These are phyloP conservation scores for Archips crataeganus DNA, from an alignment of 2,888 invertebrate genomes.

Conservation along the genomic window DNA sequence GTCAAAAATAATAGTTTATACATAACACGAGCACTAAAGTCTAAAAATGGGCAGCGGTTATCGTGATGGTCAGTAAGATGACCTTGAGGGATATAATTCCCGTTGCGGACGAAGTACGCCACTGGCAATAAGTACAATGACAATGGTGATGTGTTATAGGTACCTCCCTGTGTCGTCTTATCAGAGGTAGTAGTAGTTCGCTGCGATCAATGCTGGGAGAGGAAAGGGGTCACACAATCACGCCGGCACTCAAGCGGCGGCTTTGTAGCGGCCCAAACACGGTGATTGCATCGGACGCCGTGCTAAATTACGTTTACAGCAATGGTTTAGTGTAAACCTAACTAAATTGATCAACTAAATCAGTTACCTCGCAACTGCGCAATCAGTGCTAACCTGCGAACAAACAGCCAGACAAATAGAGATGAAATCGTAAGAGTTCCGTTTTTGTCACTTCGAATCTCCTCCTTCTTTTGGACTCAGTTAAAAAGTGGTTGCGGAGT, in stretches of 20 bases:
- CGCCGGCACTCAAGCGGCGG: conserved; percentile 1
- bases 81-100: no score
- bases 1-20: no score
- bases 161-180: neutral
- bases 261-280: conserved; percentile 22
- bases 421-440: no score
- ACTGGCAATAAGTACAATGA: neutral
- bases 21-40: no score
- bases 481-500: no score
- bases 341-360: neutral
- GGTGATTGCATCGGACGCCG: conserved; percentile 27
- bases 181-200: neutral
- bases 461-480: no score
- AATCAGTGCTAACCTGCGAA: no score
- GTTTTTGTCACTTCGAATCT: no score
- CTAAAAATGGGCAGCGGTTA: no score
- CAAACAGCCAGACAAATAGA: no score
- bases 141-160: no score
- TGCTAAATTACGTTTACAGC: conserved; percentile 22
- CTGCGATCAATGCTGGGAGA: neutral
- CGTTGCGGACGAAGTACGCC: neutral
- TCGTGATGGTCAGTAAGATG: no score
- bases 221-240: conserved; percentile 10
- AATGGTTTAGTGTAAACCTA: conserved; percentile 12
- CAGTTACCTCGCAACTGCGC: neutral